Evolutionary conservation across 2,797 vertebrate species (phyloP), one percentile per base, ranked within the genome.

Genomic region (Alcedo atthis): DNA sequence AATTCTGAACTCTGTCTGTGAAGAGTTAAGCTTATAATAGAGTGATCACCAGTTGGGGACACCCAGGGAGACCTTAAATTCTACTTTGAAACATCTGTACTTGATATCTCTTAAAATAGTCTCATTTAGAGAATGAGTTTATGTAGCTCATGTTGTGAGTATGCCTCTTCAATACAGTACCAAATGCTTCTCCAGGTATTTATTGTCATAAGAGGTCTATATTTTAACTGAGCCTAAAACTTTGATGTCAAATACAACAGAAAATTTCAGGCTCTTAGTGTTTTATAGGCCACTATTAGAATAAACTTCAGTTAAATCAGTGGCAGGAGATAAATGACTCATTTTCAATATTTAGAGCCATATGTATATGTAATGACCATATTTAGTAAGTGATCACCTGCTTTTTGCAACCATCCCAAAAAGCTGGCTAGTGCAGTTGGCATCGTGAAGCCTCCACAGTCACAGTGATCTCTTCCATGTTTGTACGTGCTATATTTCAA

Each of bases 111-210:
- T 97, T 97, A 97, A 97, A 97, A 98, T 97, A 98, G 97, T 97
- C 96, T 96, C 96, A 98, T 98, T 98, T 98, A 97, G 97, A 96
- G 97, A 97, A 98, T 97, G 97, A 97, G 97, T 98, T 98, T 98
- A 97, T 97, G 93, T 97, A 97, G 97, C 97, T 97, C 98, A 98
- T 97, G 97, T 97, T 97, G 97, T 88, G 97, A 98, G 87, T 97
- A 94, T 97, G 96, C 94, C 93, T 97, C 96, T 97, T 96, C 96
- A 92, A 92, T 97, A 97, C 92, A 94, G 87, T 94, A 96, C 96
- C 97, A 97, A 97, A 96, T 96, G 95, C 89, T 96, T 97, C 96
- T 79, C 77, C 86, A 96, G 94, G 94, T 97, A 97, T 97, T 97
- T 97, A 97, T 96, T 95, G 94, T 92, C 82, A 74, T 79, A 91